Evolutionary conservation across 2,113 vertebrate species (phyloP).

Genomic region (Glaucidium brasilianum): DNA sequence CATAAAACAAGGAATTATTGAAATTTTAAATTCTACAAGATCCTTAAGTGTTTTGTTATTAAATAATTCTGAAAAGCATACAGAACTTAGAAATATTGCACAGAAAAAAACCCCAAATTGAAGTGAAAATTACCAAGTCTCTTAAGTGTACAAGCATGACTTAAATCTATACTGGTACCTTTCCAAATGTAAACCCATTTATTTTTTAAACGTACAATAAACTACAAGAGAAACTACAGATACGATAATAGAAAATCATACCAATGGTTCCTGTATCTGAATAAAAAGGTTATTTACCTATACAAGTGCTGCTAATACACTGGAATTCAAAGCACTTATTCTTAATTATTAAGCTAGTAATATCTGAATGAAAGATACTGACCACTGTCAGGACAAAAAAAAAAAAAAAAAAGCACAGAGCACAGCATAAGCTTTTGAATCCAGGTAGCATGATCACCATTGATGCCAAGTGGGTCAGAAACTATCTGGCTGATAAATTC

Average conservation of each 20-base stretch:
- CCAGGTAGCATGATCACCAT: not conserved
- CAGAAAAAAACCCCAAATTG: not conserved
- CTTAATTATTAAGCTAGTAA: not conserved
- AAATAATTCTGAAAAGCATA: not conserved
- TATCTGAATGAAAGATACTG: not conserved
- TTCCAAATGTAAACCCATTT: not conserved
- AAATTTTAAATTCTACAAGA: not conserved
- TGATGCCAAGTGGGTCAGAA: slow-evolving; percentile 8
- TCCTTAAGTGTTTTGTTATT: not conserved
- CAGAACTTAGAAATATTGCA: not conserved
- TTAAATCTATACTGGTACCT: not conserved
- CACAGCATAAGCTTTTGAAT: not conserved
- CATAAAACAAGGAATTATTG: not conserved
- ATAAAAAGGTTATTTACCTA: not conserved
- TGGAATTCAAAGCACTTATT: not conserved
- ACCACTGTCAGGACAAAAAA: not conserved
- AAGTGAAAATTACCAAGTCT: not conserved
- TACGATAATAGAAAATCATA: not conserved
- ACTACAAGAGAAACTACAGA: not conserved
- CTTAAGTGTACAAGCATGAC: not conserved
- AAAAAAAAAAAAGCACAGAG: not conserved
- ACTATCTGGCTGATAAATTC: not conserved
- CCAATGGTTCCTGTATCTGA: not conserved
- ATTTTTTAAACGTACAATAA: not conserved
- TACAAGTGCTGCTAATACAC: not conserved